Evolutionary conservation across 2,888 invertebrate genomes (phyloP).

Genomic region (Heliconius aoede): DNA sequence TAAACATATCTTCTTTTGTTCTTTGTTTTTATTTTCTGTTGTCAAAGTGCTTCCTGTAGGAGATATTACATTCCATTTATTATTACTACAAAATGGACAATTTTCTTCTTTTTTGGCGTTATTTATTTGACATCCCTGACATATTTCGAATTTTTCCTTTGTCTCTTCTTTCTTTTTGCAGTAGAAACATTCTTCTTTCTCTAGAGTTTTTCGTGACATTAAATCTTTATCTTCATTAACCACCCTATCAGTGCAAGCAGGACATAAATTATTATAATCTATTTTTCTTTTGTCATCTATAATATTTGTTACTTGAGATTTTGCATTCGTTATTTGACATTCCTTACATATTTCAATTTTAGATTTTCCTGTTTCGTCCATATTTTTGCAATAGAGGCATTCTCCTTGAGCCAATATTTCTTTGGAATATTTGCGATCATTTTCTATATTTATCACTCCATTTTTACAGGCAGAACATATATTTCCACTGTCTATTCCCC

Average conservation of each 20-base stretch:
- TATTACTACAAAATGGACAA: conserved; percentile 2
- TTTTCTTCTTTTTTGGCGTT: neutral
- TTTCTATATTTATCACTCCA: neutral
- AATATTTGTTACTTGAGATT: conserved; percentile 4
- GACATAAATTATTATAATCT: neutral
- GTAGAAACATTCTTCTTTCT: neutral
- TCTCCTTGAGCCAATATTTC: neutral
- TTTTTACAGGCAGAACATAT: neutral
- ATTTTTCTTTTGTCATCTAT: conserved; percentile 1
- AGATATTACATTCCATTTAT: neutral
- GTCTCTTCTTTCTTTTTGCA: neutral
- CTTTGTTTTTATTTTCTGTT: neutral
- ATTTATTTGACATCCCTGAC: conserved; percentile 1
- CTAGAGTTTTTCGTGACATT: neutral
- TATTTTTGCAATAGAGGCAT: conserved; percentile 1
- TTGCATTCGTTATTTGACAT: neutral
- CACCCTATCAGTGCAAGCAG: neutral
- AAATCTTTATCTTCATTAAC: neutral
- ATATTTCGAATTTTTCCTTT: neutral
- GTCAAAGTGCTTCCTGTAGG: neutral
- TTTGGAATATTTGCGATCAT: neutral
- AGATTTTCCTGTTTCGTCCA: neutral
- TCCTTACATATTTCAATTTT: conserved; percentile 2
- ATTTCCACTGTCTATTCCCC: neutral
- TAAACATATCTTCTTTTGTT: neutral